phyloP scores from a whole-genome alignment of 1,140 invertebrate genomes.

The Saccostrea glomerata region DNA sequence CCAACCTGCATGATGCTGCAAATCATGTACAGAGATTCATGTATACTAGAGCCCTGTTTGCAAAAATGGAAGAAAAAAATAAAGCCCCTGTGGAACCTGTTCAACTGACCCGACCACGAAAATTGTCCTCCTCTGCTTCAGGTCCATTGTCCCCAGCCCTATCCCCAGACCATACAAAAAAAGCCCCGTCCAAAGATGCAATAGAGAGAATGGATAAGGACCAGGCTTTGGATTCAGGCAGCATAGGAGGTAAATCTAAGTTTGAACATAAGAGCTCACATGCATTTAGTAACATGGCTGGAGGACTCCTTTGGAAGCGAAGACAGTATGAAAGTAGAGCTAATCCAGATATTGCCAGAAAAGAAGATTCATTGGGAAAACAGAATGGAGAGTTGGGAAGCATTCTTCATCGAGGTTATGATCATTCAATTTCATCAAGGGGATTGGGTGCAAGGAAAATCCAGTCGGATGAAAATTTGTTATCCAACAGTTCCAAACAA shows the following conservation, averaged over 20 bases:
- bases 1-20: slow-evolving; percentile 63
- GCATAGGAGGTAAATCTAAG: not conserved
- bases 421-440: slow-evolving; percentile 40
- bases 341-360: not conserved
- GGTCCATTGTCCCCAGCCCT: slow-evolving; percentile 56
- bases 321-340: slow-evolving; percentile 59
- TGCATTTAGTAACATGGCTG: slow-evolving; percentile 57
- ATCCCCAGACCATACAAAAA: slow-evolving; percentile 54
- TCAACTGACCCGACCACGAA: slow-evolving; percentile 17
- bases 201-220: slow-evolving; percentile 13
- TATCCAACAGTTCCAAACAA: slow-evolving; percentile 15
- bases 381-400: slow-evolving; percentile 35
- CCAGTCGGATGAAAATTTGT: slow-evolving; percentile 35
- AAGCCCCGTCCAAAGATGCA: not conserved
- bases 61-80: slow-evolving; percentile 86
- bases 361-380: slow-evolving; percentile 6
- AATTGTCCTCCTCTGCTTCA: slow-evolving; percentile 39
- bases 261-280: slow-evolving; percentile 27
- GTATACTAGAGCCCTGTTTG: slow-evolving; percentile 94
- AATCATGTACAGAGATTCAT: slow-evolving; percentile 86
- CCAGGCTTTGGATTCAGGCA: not conserved
- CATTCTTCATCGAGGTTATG: slow-evolving; percentile 41
- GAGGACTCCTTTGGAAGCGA: slow-evolving; percentile 66
- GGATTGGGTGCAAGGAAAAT: slow-evolving; percentile 42
- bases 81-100: slow-evolving; percentile 29